A percentile compares a stretch with the other conserved stretches of the same genome.
These are phyloP conservation scores for Rhorus exstirpatorius DNA, from an alignment of 2,888 invertebrate species.

Conservation along the genomic window DNA sequence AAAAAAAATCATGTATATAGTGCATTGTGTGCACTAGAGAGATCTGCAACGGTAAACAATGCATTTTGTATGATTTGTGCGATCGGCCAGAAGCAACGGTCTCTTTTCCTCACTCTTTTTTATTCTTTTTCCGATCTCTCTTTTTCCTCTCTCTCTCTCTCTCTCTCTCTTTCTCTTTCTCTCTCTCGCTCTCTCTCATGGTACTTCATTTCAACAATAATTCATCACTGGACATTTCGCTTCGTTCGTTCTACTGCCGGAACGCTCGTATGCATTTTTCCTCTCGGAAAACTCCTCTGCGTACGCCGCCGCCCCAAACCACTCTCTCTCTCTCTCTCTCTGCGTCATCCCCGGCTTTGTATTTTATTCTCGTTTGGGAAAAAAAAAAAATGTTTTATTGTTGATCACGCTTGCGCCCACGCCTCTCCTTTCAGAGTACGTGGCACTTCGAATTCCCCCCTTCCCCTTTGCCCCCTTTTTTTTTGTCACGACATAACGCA, in stretches of 20 bases:
- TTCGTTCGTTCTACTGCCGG: slow-evolving; percentile 60
- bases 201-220: slow-evolving; percentile 71
- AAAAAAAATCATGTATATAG: slow-evolving; percentile 19
- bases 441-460: background rate
- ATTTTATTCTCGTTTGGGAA: slow-evolving; percentile 55
- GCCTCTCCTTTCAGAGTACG: slow-evolving; percentile 2
- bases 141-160: slow-evolving; percentile 4
- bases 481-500: slow-evolving; percentile 37
- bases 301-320: background rate
- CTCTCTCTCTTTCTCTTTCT: too few relatives aligned
- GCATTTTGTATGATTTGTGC: slow-evolving; percentile 68
- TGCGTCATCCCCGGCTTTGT: slow-evolving; percentile 38
- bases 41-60: slow-evolving; percentile 67
- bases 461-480: slow-evolving; percentile 21
- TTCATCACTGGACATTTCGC: slow-evolving; percentile 72
- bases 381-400: slow-evolving; percentile 58
- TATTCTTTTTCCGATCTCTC: slow-evolving; percentile 11
- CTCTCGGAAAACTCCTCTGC: slow-evolving; percentile 10
- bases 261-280: slow-evolving; percentile 37
- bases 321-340: slow-evolving; percentile 8
- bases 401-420: slow-evolving; percentile 42
- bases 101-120: slow-evolving; percentile 44
- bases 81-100: slow-evolving; percentile 52
- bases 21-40: background rate
- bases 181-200: slow-evolving; percentile 22